Conservation (phyloP, 2,797 vertebrate species). For the Chanos chanos region DNA sequence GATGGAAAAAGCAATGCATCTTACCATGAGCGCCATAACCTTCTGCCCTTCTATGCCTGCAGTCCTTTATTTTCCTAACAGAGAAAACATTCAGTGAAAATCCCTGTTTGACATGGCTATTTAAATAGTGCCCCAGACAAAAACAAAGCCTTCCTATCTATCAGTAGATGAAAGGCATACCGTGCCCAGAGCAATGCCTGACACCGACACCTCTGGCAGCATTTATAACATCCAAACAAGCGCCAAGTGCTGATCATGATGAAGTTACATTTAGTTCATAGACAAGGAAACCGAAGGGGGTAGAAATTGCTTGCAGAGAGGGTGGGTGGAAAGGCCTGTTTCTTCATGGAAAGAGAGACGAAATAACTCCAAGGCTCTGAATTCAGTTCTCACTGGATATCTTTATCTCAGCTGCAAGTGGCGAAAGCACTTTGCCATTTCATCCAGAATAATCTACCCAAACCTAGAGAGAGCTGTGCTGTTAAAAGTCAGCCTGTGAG, state of each 20-base stretch:
- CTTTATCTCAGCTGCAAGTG: slow-evolving; percentile 57
- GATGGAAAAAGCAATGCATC: slow-evolving; percentile 48
- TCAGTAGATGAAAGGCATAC: slow-evolving; percentile 68
- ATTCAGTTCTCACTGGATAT: slow-evolving; percentile 58
- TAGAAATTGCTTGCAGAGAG: slow-evolving; percentile 18
- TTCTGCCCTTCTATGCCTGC: slow-evolving; percentile 41
- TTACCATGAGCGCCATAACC: slow-evolving; percentile 44
- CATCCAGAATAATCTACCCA: slow-evolving; percentile 18
- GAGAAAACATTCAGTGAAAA: slow-evolving; percentile 54
- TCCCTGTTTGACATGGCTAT: slow-evolving; percentile 63
- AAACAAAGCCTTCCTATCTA: slow-evolving; percentile 66
- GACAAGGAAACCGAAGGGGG: slow-evolving; percentile 37
- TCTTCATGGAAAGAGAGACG: slow-evolving; percentile 4
- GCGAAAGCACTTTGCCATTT: slow-evolving; percentile 40
- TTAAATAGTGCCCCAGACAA: slow-evolving; percentile 58
- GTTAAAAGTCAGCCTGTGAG: no score
- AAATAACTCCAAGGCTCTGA: slow-evolving; percentile 57
- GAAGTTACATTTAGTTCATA: slow-evolving; percentile 39
- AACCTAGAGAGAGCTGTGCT: no score
- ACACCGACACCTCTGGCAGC: slow-evolving; percentile 57
- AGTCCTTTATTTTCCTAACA: slow-evolving; percentile 31
- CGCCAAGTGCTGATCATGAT: slow-evolving; percentile 55
- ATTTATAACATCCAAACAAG: slow-evolving; percentile 51
- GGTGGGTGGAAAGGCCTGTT: slow-evolving; percentile 7
- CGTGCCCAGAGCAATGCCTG: slow-evolving; percentile 51